A percentile compares a stretch with the other conserved stretches of the same genome.
These are phyloP conservation scores for Dicrostonyx torquatus DNA, from an alignment of 2,797 vertebrate species.

Conservation along the genomic window DNA sequence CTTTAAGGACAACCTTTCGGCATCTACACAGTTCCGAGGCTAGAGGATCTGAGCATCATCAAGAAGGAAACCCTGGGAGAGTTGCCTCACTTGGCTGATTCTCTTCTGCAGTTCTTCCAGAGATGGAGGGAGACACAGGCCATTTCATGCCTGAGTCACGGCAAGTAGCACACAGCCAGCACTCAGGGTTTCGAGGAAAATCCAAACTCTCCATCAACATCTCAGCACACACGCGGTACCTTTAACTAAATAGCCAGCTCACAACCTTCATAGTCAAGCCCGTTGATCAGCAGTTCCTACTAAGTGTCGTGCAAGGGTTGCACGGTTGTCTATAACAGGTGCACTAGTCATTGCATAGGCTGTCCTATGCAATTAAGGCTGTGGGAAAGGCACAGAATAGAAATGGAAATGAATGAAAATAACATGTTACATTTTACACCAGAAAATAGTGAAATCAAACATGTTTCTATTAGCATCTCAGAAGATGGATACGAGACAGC, in stretches of 20 bases:
- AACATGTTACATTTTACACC: neutral
- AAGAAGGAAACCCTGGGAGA: neutral
- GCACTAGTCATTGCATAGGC: neutral
- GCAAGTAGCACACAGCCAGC: neutral
- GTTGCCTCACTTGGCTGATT: neutral
- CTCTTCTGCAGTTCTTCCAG: neutral
- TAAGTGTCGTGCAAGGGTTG: neutral
- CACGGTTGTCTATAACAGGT: neutral
- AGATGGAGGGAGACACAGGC: fast-evolving
- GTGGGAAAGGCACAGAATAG: neutral
- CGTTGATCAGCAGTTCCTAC: neutral
- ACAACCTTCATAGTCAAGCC: neutral
- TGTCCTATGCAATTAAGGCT: neutral
- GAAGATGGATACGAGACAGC: neutral
- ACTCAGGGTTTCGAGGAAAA: neutral
- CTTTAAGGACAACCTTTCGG: neutral
- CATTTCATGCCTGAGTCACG: neutral
- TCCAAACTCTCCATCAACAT: neutral
- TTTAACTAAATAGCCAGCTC: neutral
- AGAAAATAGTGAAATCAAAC: neutral
- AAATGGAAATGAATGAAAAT: neutral
- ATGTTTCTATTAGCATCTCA: neutral
- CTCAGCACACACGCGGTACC: neutral
- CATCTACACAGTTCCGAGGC: neutral
- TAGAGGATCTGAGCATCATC: neutral